phyloP scores from a whole-genome alignment of 2,797 vertebrate genomes.

The Tragopan temminckii region DNA sequence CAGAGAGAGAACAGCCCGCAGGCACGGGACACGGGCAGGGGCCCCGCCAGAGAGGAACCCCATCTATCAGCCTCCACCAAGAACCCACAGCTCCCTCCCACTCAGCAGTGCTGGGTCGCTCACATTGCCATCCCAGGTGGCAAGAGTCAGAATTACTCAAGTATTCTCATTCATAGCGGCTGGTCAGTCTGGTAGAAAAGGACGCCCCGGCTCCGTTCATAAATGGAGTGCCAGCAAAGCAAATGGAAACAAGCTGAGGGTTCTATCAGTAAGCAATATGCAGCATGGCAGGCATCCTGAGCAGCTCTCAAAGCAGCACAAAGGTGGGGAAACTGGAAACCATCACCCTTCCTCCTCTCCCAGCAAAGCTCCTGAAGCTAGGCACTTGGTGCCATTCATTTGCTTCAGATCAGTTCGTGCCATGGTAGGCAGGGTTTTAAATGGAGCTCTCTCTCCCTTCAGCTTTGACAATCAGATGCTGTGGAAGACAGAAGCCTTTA shows the following conservation, averaged over 20 bases:
- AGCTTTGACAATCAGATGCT: background rate
- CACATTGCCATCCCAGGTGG: rapidly evolving
- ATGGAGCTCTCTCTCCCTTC: background rate
- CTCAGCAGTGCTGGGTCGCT: background rate
- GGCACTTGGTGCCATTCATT: background rate
- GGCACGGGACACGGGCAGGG: background rate
- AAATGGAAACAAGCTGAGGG: background rate
- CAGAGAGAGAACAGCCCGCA: background rate
- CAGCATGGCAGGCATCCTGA: background rate
- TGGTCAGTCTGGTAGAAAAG: background rate
- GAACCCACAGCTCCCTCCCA: background rate
- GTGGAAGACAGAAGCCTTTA: background rate
- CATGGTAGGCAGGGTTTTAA: background rate
- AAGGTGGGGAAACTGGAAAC: background rate
- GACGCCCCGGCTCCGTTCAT: background rate
- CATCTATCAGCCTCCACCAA: background rate
- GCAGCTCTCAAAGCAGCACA: background rate
- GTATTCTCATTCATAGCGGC: background rate
- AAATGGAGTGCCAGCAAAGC: background rate
- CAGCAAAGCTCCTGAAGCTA: conserved; percentile 2
- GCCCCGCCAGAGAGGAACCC: background rate
- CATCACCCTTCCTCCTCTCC: background rate
- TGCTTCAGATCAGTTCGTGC: background rate
- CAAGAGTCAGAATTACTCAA: background rate
- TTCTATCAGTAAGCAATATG: background rate